Percentiles rank a stretch among this genome's conserved stretches.
phyloP scores from a whole-genome alignment of 2,888 invertebrate species.

The Slavum lentiscoides region DNA sequence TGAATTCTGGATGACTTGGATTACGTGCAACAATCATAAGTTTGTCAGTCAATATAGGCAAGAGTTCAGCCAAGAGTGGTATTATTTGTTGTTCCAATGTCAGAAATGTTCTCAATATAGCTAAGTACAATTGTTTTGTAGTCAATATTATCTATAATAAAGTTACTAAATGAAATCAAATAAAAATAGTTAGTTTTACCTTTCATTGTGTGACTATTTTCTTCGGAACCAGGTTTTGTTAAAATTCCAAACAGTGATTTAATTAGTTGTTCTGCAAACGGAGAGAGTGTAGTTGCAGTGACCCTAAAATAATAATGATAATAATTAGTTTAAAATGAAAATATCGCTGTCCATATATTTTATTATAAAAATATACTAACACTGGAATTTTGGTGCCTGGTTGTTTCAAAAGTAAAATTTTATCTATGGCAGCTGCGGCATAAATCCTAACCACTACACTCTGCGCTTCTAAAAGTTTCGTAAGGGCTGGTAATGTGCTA shows the following conservation, averaged over 20 bases:
- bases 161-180: slow-evolving; percentile 29
- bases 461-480: slow-evolving; percentile 74
- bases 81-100: slow-evolving; percentile 79
- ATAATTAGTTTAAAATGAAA: background rate
- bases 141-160: slow-evolving; percentile 38
- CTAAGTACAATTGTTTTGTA: slow-evolving; percentile 62
- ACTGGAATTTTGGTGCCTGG: slow-evolving; percentile 29
- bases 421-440: slow-evolving; percentile 89
- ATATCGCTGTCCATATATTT: background rate
- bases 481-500: slow-evolving; percentile 75
- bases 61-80: slow-evolving; percentile 76
- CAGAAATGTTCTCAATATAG: slow-evolving; percentile 86
- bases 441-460: slow-evolving; percentile 93
- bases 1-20: slow-evolving; percentile 95
- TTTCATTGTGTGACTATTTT: slow-evolving; percentile 98
- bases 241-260: slow-evolving; percentile 77
- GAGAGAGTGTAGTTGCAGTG: slow-evolving; percentile 66
- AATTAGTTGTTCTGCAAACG: slow-evolving; percentile 72
- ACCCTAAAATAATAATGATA: slow-evolving; percentile 54
- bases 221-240: slow-evolving; percentile 73
- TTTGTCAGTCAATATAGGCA: slow-evolving; percentile 84
- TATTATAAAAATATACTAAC: slow-evolving; percentile 31
- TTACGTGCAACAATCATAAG: slow-evolving; percentile 84
- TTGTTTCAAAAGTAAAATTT: slow-evolving; percentile 74
- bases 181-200: slow-evolving; percentile 61